Base-by-base conservation (phyloP, 2,888 invertebrate species). In the Panzeria rudis region DNA sequence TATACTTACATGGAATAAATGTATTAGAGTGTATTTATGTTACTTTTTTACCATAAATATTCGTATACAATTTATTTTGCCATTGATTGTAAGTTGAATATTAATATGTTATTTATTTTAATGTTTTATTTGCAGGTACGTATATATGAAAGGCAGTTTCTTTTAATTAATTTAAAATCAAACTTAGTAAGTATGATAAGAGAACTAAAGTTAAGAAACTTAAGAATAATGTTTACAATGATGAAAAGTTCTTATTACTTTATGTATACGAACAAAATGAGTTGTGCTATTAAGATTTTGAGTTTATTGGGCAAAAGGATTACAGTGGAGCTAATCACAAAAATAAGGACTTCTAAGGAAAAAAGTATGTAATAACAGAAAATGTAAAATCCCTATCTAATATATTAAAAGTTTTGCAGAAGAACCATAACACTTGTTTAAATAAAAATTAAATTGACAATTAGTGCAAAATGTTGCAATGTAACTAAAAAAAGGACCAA, bases 111-210 rank as follows among this genome's bases (percentile, higher is more conserved):
- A 56, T 56, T 15, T 23, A n/a, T 20, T 8, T 61, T 17, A 3
- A 1, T 23, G 4, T 9, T 62, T 54, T 75, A 41, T 64, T 75
- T 64, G 11, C 64, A 75, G 75, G 64, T 54, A 75, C 29, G 75
- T 64, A 75, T 4, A n/a, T n/a, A n/a, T 29, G 3, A 29, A 15
- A 20, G 13, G 1, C 20, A 17, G 8, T 54, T 41, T 23, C 3
- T 15, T 13, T 38, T 23, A 7, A 54, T 38, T 50, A 32, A 7
- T 20, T 44, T 1, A 7, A 17, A 44, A n/a, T 20, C 0, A n/a
- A 38, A 25, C 7, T 23, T 4, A 15, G 52, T 69, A 38, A 69
- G 69, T 68, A 13, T 5, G 11, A 54, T 1, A 32, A 59, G 4
- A 17, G 13, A 54, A 50, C 4, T 20, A 20, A 3, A 3, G 17